Base-by-base conservation (phyloP, 2,888 invertebrate genomes). In the Nephrotoma appendiculata region DNA sequence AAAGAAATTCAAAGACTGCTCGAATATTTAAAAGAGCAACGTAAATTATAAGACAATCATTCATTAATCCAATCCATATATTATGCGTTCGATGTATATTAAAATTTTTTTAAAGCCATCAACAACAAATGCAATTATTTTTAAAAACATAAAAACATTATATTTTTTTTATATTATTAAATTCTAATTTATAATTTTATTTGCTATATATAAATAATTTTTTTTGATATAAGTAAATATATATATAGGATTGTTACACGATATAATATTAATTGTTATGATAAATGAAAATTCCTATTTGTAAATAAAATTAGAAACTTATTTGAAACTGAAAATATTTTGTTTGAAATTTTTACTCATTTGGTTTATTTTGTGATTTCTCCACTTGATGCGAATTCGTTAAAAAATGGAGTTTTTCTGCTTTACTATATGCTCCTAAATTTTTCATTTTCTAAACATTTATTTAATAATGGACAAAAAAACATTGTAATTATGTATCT, bases 1-100 rank as follows among this genome's bases (percentile, higher is more conserved):
- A 85, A 45, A 44, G 85, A 85, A 85, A 85, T 85, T 85, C 85
- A 85, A 85, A 85, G 85, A 85, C 85, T 85, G 31, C 43, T 85
- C 44, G 85, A 44, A 43, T 84, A 84, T 43, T 84, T 84, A 84
- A 84, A 84, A 43, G 42, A 84, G 42, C 41, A 84, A 84, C 41
- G 42, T 84, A 42, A 84, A 84, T n/a, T 84, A 84, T 84, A 84
- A 84, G 6, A n/a, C 84, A 15, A 52, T 11, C 44, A 44, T 44
- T 44, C 31, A 31, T 31, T 31, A 31, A 31, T 31, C 31, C 31
- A 31, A 31, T 31, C 31, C 15, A 15, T 31, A 31, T 31, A 31
- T 71, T 31, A 31, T 31, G 15, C 52, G 52, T 52, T 52, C 52
- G 15, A 52, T 52, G 15, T 52, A 71, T 31, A 31, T 31, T 31